Evolutionary conservation across 2,797 vertebrate species (phyloP).

Genomic region (Gymnopithys bicolor): DNA sequence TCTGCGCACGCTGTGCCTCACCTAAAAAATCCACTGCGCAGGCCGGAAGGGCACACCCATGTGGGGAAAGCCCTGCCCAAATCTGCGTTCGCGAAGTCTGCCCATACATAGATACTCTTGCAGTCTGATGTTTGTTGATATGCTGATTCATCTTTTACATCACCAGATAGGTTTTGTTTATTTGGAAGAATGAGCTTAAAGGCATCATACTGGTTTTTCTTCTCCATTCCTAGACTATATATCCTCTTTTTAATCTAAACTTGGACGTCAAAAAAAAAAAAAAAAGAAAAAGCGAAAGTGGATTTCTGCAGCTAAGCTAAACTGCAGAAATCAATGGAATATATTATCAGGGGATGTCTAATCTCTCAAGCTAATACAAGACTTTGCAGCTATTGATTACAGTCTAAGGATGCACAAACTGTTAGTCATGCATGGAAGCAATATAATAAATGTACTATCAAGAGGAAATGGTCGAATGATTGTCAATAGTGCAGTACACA

Average conservation of each 20-base stretch:
- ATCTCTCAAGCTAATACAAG: conserved; percentile 83
- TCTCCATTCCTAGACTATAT: conserved; percentile 49
- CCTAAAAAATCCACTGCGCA: no score
- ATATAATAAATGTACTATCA: conserved; percentile 73
- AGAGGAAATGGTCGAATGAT: conserved; percentile 74
- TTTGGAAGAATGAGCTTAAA: conserved; percentile 61
- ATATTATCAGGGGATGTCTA: conserved; percentile 82
- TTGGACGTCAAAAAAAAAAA: background rate
- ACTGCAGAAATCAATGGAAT: conserved; percentile 79
- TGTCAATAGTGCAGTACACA: conserved; percentile 50
- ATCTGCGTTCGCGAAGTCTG: no score
- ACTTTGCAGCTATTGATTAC: conserved; percentile 83
- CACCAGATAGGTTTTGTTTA: conserved; percentile 49
- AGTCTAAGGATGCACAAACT: conserved; percentile 77
- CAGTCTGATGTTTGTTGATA: conserved; percentile 59
- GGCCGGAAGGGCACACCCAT: no score
- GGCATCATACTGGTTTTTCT: conserved; percentile 67
- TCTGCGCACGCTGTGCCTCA: no score
- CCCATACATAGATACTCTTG: no score
- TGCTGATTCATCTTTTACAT: conserved; percentile 68
- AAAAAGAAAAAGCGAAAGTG: conserved; percentile 28
- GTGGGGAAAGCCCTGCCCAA: no score
- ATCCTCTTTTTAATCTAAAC: conserved; percentile 79
- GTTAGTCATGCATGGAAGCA: conserved; percentile 78
- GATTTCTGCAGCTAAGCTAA: conserved; percentile 73